phyloP scores from a whole-genome alignment of 1,140 invertebrate genomes.

The Nephila pilipes region DNA sequence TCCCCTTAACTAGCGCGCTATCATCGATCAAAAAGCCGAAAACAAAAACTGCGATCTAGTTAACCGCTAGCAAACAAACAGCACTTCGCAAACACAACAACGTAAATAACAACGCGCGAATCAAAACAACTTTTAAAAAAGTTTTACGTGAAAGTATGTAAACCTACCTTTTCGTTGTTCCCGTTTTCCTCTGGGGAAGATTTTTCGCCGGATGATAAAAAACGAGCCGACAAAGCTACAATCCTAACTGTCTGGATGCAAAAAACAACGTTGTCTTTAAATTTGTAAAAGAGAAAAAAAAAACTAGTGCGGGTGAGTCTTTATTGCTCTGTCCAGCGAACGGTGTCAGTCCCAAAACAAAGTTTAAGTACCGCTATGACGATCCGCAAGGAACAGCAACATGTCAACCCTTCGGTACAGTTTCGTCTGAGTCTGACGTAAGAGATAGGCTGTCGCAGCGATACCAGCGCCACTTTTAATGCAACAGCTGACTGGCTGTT shows the following conservation, averaged over 20 bases:
- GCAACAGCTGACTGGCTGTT: conserved; percentile 25
- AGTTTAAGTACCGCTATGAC: conserved; percentile 30
- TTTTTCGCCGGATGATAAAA: neutral
- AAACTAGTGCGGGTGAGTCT: neutral
- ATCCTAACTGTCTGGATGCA: neutral
- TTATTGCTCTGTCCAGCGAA: neutral
- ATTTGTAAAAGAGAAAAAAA: neutral
- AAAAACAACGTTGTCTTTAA: neutral
- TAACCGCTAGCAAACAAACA: neutral
- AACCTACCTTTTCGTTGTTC: neutral
- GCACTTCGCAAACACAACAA: neutral
- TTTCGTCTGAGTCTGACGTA: conserved; percentile 51
- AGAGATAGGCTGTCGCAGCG: conserved; percentile 61
- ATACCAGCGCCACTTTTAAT: conserved; percentile 21
- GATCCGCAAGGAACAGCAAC: neutral
- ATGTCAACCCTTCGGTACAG: conserved; percentile 20
- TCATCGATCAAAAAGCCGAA: neutral
- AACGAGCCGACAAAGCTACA: neutral
- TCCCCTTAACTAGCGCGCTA: neutral
- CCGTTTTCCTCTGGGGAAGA: neutral
- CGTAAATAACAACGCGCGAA: neutral
- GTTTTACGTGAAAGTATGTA: neutral
- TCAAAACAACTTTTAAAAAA: conserved; percentile 10
- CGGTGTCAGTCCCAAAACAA: conserved; percentile 28
- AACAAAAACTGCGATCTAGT: neutral